phyloP scores from a whole-genome alignment of 1,140 invertebrate species.

The Polypedilum vanderplanki region DNA sequence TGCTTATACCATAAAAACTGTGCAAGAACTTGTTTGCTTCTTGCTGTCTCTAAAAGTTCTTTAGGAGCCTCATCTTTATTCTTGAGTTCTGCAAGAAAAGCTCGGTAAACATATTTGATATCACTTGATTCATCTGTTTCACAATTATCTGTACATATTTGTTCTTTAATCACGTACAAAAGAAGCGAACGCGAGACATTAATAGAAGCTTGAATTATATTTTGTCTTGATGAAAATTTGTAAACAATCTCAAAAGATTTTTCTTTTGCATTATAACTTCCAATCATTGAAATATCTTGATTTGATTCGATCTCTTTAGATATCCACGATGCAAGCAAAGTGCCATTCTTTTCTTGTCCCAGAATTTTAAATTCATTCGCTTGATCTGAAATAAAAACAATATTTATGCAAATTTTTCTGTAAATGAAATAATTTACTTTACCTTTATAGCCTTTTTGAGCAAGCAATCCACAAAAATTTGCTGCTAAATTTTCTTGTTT shows the following conservation, averaged over 20 bases:
- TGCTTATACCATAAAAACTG: conserved; percentile 69
- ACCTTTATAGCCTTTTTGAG: conserved; percentile 40
- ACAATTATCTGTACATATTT: conserved; percentile 32
- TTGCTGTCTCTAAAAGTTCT: conserved; percentile 49
- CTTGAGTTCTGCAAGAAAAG: conserved; percentile 55
- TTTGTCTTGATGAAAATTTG: conserved; percentile 54
- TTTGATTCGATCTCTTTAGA: conserved; percentile 45
- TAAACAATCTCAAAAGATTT: conserved; percentile 54
- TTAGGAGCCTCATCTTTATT: conserved; percentile 47
- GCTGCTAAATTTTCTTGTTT: conserved; percentile 43
- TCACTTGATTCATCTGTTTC: conserved; percentile 32
- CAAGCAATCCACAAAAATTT: conserved; percentile 42
- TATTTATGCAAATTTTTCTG: background rate
- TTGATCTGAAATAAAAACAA: conserved; percentile 43
- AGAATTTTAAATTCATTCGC: conserved; percentile 67
- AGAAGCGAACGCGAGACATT: conserved; percentile 59
- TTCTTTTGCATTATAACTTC: conserved; percentile 48
- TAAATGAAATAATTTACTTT: conserved; percentile 16
- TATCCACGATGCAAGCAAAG: conserved; percentile 61
- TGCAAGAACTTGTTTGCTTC: conserved; percentile 60
- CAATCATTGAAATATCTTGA: conserved; percentile 42
- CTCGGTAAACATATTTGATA: conserved; percentile 46
- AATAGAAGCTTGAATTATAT: conserved; percentile 70
- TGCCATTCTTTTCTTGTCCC: conserved; percentile 67
- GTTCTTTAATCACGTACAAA: conserved; percentile 56